Conservation (phyloP, 2,888 invertebrate species). For the Cerastis leucographa region DNA sequence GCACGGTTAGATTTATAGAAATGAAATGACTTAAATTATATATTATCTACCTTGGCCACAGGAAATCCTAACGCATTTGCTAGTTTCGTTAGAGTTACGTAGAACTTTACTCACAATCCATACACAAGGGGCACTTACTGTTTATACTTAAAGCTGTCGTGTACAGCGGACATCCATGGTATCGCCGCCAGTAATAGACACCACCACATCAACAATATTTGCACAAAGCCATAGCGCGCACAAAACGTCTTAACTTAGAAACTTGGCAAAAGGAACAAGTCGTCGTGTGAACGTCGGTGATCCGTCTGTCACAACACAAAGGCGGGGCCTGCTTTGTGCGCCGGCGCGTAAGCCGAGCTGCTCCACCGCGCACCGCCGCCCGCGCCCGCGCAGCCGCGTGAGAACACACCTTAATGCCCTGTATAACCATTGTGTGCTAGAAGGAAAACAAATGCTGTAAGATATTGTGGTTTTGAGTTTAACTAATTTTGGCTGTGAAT, state of each 20-base stretch:
- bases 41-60: neutral
- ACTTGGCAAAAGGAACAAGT: slow-evolving; percentile 39
- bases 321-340: slow-evolving; percentile 64
- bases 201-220: slow-evolving; percentile 52
- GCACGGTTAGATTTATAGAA: neutral
- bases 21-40: neutral
- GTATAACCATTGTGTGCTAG: slow-evolving; percentile 20
- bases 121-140: neutral
- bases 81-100: neutral
- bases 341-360: slow-evolving; percentile 53
- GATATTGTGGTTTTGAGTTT: slow-evolving; percentile 29
- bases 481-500: slow-evolving; percentile 1
- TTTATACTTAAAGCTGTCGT: neutral
- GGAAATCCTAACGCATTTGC: neutral
- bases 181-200: slow-evolving; percentile 55
- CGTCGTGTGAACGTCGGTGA: slow-evolving; percentile 62
- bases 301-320: slow-evolving; percentile 66
- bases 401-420: slow-evolving; percentile 44
- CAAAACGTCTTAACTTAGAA: slow-evolving; percentile 57
- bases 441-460: slow-evolving; percentile 26
- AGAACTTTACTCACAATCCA: neutral
- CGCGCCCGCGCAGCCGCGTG: slow-evolving; percentile 47
- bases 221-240: slow-evolving; percentile 61
- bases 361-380: slow-evolving; percentile 28
- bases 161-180: slow-evolving; percentile 7